phyloP scores from a whole-genome alignment of 2,797 vertebrate species.

The Aythya fuligula region DNA sequence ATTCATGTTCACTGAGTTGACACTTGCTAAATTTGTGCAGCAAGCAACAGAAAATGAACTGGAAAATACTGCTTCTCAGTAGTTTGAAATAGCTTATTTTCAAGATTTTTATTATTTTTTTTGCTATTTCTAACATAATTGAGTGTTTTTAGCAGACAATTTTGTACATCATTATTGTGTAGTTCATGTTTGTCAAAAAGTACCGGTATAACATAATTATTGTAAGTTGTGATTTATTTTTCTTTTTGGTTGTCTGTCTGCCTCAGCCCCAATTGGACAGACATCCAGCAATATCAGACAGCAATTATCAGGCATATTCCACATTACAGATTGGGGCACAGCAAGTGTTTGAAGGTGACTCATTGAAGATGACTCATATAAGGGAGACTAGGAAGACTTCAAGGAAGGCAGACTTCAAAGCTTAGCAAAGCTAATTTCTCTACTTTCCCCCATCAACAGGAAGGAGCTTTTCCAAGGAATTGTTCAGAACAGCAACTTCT shows the following conservation, averaged over 20 bases:
- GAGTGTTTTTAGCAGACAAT: background rate
- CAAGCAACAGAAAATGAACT: background rate
- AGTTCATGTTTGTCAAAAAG: background rate
- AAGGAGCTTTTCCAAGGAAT: background rate
- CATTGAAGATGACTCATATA: background rate
- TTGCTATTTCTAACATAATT: background rate
- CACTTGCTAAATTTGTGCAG: background rate
- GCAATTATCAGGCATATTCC: background rate
- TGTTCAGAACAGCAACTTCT: background rate
- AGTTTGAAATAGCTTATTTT: background rate
- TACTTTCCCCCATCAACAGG: background rate
- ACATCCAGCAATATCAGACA: background rate
- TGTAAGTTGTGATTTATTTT: background rate
- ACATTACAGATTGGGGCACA: background rate
- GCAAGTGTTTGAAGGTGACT: background rate
- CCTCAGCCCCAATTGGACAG: background rate
- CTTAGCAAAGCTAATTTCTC: background rate
- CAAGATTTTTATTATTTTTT: background rate
- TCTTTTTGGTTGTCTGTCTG: background rate
- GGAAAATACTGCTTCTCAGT: background rate
- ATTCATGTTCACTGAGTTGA: background rate
- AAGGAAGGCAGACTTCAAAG: background rate
- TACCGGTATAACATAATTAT: background rate
- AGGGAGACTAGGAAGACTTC: background rate
- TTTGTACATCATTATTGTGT: background rate